These are phyloP conservation scores for Amblyteles armatorius DNA, from an alignment of 2,888 invertebrate genomes.

Conservation along the genomic window DNA sequence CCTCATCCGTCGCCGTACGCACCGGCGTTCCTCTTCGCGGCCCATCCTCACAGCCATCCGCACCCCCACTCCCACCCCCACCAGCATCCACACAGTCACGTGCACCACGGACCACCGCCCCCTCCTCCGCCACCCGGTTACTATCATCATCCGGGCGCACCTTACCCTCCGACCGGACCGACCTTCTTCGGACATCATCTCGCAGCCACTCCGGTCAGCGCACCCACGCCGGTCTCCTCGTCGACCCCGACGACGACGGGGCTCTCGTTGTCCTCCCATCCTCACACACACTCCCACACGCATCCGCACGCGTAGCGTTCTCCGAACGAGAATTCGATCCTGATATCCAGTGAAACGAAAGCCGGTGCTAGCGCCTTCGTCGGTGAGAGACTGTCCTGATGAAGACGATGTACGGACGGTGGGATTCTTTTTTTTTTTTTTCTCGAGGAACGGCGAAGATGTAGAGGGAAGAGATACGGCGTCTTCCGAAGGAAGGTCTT, in stretches of 20 bases:
- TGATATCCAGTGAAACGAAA: slow-evolving; percentile 28
- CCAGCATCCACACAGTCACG: slow-evolving; percentile 80
- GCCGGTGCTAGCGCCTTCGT: slow-evolving; percentile 49
- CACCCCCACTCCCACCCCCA: slow-evolving; percentile 81
- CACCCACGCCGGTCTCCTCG: slow-evolving; percentile 75
- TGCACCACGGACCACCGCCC: slow-evolving; percentile 79
- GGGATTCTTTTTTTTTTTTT: not conserved
- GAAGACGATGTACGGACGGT: not conserved
- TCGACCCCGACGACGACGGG: slow-evolving; percentile 79
- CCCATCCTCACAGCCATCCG: slow-evolving; percentile 82
- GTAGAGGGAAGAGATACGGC: not conserved
- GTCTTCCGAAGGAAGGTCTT: not conserved
- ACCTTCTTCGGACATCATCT: slow-evolving; percentile 83
- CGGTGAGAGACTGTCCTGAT: slow-evolving; percentile 52
- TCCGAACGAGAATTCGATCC: slow-evolving; percentile 55
- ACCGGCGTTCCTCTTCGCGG: slow-evolving; percentile 82
- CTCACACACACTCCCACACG: slow-evolving; percentile 78
- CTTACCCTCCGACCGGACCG: slow-evolving; percentile 80
- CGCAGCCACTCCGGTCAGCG: slow-evolving; percentile 72
- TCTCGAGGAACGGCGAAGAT: not conserved
- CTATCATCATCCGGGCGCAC: slow-evolving; percentile 81
- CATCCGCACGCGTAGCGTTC: slow-evolving; percentile 84
- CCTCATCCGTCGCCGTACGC: slow-evolving; percentile 83
- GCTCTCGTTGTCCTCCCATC: slow-evolving; percentile 77
- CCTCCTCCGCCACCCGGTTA: slow-evolving; percentile 82